Evolutionary conservation across 2,888 invertebrate genomes (phyloP).

Genomic region (Zaprionus obscuricornis): DNA sequence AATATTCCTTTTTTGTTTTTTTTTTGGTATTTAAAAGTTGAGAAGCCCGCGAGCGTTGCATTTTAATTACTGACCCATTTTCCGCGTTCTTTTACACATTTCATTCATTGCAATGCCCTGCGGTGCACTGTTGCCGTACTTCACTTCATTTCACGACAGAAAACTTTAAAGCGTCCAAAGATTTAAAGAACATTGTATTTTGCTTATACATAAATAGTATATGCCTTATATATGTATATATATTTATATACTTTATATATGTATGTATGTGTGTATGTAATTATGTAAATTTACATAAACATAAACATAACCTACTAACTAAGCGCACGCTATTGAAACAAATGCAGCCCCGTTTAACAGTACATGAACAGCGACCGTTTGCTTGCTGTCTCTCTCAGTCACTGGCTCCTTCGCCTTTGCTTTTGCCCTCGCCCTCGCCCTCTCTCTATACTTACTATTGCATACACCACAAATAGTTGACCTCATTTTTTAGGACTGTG

Average conservation of each 20-base stretch:
- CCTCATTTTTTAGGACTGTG: conserved; percentile 74
- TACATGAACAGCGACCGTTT: conserved; percentile 12
- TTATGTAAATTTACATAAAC: conserved; percentile 77
- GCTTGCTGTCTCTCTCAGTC: conserved; percentile 3
- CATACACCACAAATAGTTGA: conserved; percentile 69
- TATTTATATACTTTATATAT: conserved; percentile 14
- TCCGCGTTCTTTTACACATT: conserved; percentile 33
- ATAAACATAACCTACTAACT: conserved; percentile 80
- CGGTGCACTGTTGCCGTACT: conserved; percentile 58
- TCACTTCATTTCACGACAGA: conserved; percentile 33
- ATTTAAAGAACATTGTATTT: conserved; percentile 30
- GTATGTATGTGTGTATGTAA: conserved; percentile 47
- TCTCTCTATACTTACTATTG: conserved; percentile 7
- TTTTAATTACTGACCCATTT: conserved; percentile 75
- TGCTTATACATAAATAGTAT: background rate
- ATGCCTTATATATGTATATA: conserved; percentile 1
- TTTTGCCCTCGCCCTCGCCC: background rate
- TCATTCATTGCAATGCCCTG: conserved; percentile 29
- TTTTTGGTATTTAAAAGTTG: conserved; percentile 25
- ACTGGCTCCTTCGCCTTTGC: background rate
- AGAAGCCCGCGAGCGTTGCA: conserved; percentile 45
- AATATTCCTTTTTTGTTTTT: conserved; percentile 7
- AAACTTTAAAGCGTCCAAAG: conserved; percentile 32
- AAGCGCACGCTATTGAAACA: conserved; percentile 76
- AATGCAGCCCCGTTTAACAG: conserved; percentile 47